Evolutionary conservation across 37 sponge, comb jelly and placozoan genomes (phyloP).

Genomic region (Bolinopsis microptera): DNA sequence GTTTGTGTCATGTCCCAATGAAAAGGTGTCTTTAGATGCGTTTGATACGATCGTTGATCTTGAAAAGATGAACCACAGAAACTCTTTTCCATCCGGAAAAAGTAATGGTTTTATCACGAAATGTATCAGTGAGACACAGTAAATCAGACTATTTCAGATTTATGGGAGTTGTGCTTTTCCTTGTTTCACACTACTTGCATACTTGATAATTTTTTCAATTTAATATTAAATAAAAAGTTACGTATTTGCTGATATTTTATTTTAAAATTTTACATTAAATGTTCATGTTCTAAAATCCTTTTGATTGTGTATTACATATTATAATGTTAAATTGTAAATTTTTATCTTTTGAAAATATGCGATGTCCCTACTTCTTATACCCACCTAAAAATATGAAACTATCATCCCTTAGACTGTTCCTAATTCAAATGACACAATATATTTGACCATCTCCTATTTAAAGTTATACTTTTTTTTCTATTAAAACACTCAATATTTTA

Average conservation of each 20-base stretch:
- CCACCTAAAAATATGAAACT: too few species aligned
- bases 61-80: slow-evolving; percentile 13
- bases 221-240: not conserved
- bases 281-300: not conserved
- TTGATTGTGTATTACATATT: too few species aligned
- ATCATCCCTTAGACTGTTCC: too few species aligned
- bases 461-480: too few species aligned
- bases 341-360: too few species aligned
- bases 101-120: slow-evolving; percentile 62
- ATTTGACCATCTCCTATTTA: too few species aligned
- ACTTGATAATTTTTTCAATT: not conserved
- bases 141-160: too few species aligned
- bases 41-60: slow-evolving; percentile 23
- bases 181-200: not conserved
- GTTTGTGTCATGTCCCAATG: slow-evolving; percentile 44
- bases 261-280: not conserved
- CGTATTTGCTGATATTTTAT: not conserved
- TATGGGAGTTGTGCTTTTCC: too few species aligned
- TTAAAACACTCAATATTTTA: too few species aligned
- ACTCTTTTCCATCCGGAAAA: slow-evolving; percentile 11
- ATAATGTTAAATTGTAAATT: too few species aligned
- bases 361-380: too few species aligned
- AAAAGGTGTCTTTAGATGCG: slow-evolving; percentile 44
- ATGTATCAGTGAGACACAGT: not conserved
- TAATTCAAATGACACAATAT: too few species aligned